Evolutionary conservation across 2,797 vertebrate genomes (phyloP), one percentile per base, ranked within the genome.

Genomic region (Trichosurus vulpecula): DNA sequence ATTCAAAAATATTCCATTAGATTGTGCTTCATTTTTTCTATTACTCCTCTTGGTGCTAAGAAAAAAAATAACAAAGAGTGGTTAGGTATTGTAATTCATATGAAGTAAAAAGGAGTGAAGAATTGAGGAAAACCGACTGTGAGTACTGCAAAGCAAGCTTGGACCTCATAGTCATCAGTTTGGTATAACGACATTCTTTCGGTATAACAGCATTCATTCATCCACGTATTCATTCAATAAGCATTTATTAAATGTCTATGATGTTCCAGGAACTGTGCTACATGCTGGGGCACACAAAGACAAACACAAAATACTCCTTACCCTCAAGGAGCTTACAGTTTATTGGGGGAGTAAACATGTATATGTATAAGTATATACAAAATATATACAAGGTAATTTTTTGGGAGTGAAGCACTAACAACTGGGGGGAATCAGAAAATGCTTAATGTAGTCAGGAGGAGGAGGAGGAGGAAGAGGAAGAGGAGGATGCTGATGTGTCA

Each of bases 11-110:
- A 31, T 41, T 41, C 29, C 19, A 27, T 90, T 25, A 52, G 53
- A 87, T 54, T 10, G 9, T 54, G 4, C 52, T 11, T 93, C 52
- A 92, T 93, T 53, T 95, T 54, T 12, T 93, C 54, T 35, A 91
- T 90, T 91, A 92, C 52, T 95, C 96, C 92, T 95, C 97, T 29
- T 89, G 31, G 9, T 90, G 92, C 53, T 1, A 90, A 93, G 61
- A 54, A 54, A 53, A 61, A 47, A 53, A 93, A 52, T n/a, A 47
- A 56, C 56, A 22, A 27, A 74, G 51, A 95, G 66, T 81, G 30
- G 19, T 66, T 27, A 95, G 74, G 81, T 1, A 58, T 9, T 2
- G 0, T 3, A 35, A 35, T 10, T 0, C 51, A 30, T 53, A 89
- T 6, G 92, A 22, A 90, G 92, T 41, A 81, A 25, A 92, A 95